Base-by-base conservation (phyloP, 2,797 vertebrate genomes). In the Distichodus sexfasciatus region DNA sequence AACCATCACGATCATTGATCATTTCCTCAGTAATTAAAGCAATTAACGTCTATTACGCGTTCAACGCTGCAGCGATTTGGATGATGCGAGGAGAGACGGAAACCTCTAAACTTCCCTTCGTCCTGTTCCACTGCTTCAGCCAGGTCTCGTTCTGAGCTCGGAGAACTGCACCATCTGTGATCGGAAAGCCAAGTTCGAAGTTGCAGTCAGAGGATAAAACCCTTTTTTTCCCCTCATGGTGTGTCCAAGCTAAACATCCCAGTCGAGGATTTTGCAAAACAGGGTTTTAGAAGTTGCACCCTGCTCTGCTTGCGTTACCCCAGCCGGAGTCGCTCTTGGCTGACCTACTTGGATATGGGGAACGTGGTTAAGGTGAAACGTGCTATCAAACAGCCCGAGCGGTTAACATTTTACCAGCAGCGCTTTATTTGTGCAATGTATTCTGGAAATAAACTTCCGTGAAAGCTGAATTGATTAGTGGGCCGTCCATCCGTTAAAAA, bases 201-300 rank as follows among this genome's bases (percentile, higher is more conserved):
- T 59, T 41, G 47, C 23, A 38, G 19, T 23, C 75, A 62, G 62
- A 69, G 68, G 47, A 12, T 23, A 19, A 54, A 47, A 35, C 9
- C 4, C 31, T 9, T 26, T 11, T 55, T 50, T 44, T 23, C 69
- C 43, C 29, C 35, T 51, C 36, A 29, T n/a, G n/a, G 3, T 36
- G 21, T 41, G 48, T 74, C 58, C 63, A 77, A 67, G 64, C 74
- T 58, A 26, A 77, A 65, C 72, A 69, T 71, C 63, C 17, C 15
- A 29, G 38, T 36, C 23, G 38, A 26, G 61, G 17, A 35, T 48
- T 74, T 67, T 17, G 17, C 28, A 58, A 69, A 69, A 62, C 31
- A 40, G n/a, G 57, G 48, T 74, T 61, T 43, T n/a, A 62, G 53
- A 51, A 31, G 35, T 12, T 48, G 29, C 26, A 66, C 23, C 48